A percentile compares a stretch with the other conserved stretches of the same genome.
Conservation (phyloP, 2,888 invertebrate species). For the Rhabditoides inermis region DNA sequence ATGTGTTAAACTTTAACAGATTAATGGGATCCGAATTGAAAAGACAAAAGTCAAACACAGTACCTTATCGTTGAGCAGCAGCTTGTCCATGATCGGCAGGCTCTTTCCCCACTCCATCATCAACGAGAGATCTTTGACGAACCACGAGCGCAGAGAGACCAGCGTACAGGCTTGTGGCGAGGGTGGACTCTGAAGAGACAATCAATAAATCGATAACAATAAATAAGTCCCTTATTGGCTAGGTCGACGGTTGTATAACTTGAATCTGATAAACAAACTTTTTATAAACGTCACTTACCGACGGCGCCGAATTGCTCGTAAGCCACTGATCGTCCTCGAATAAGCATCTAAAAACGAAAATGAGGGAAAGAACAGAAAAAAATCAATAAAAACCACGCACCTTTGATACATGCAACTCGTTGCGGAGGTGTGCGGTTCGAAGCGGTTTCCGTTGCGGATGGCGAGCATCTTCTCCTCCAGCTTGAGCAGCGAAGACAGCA, state of each 20-base stretch:
- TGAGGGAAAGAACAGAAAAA: constrained; percentile 6
- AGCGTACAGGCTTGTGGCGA: constrained; percentile 23
- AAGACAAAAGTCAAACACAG: not conserved
- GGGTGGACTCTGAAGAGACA: no score
- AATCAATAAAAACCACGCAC: constrained; percentile 7
- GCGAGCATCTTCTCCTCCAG: constrained; percentile 25
- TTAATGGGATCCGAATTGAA: no score
- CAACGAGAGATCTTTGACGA: constrained; percentile 31
- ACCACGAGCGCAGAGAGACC: constrained; percentile 29
- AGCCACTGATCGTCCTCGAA: constrained; percentile 29
- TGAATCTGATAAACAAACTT: not conserved
- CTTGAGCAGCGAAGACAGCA: constrained; percentile 20
- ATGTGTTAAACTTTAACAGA: no score
- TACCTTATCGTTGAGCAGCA: constrained; percentile 33
- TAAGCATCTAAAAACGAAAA: constrained; percentile 21
- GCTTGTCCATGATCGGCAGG: constrained; percentile 21
- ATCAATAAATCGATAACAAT: no score
- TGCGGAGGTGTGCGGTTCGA: constrained; percentile 26
- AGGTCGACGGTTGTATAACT: no score
- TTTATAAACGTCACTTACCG: constrained; percentile 2
- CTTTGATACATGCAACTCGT: constrained; percentile 33
- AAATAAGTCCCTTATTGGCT: no score
- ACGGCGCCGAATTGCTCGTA: constrained; percentile 13
- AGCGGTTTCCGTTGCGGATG: constrained; percentile 26
- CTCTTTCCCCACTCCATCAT: constrained; percentile 41